Conservation (phyloP, 2,113 vertebrate genomes). For the Micronycteris hirsuta region DNA sequence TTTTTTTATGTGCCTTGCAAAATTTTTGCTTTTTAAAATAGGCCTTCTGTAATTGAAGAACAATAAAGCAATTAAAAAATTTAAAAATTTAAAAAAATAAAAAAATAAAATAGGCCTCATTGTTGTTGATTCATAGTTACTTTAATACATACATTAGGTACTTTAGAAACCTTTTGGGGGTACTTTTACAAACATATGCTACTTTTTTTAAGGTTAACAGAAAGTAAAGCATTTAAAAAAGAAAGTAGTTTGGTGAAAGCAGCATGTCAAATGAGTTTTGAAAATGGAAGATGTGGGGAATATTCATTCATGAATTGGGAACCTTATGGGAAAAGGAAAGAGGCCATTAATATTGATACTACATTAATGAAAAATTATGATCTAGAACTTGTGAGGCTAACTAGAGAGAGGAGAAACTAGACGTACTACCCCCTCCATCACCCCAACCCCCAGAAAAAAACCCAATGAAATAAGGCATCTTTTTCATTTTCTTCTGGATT, state of each 20-base stretch:
- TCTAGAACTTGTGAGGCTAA: not conserved
- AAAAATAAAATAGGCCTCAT: not conserved
- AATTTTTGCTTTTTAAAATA: slow-evolving; percentile 23
- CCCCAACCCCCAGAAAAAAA: not conserved
- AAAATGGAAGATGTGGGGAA: not conserved
- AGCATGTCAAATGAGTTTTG: slow-evolving; percentile 30
- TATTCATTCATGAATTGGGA: not conserved
- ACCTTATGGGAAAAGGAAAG: not conserved
- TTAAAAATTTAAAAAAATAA: too few species aligned
- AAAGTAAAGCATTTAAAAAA: not conserved
- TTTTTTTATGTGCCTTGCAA: not conserved
- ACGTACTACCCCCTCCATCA: not conserved
- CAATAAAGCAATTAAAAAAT: too few species aligned
- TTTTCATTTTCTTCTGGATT: not conserved
- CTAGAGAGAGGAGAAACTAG: not conserved
- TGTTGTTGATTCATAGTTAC: slow-evolving; percentile 21
- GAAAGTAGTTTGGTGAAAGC: not conserved
- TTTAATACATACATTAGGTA: slow-evolving; percentile 26
- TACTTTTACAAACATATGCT: not conserved
- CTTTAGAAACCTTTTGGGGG: slow-evolving; percentile 4
- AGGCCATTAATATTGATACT: not conserved
- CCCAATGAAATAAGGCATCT: not conserved
- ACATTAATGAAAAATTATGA: not conserved
- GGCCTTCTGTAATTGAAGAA: too few species aligned
- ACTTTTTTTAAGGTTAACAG: not conserved